Percentiles rank a stretch among this genome's conserved stretches.
Conservation (phyloP, 2,888 invertebrate species). For the Tortrix viridana region DNA sequence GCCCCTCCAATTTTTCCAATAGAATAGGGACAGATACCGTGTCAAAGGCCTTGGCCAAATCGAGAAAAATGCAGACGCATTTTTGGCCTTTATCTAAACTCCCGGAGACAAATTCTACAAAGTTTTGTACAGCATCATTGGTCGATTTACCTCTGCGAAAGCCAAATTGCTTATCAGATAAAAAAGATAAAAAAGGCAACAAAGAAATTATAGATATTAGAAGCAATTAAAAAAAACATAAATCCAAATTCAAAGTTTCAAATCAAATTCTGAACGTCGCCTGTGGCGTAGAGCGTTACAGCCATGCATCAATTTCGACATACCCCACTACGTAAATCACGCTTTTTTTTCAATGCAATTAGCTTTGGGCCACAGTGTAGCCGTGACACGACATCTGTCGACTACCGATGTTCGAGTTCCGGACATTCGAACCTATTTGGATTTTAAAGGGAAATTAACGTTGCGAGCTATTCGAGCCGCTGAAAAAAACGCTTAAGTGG, state of each 20-base stretch:
- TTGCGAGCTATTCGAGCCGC: slow-evolving; percentile 12
- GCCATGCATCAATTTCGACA: slow-evolving; percentile 39
- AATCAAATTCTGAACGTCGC: slow-evolving; percentile 44
- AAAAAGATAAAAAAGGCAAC: background rate
- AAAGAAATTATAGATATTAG: slow-evolving; percentile 7
- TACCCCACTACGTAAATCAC: slow-evolving; percentile 36
- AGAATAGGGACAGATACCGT: too few relatives aligned
- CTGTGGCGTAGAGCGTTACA: slow-evolving; percentile 31
- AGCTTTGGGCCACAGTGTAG: slow-evolving; percentile 61
- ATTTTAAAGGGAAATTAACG: slow-evolving; percentile 39
- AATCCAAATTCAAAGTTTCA: slow-evolving; percentile 42
- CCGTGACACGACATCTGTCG: slow-evolving; percentile 78
- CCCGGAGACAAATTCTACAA: too few relatives aligned
- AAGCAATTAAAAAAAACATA: slow-evolving; percentile 13
- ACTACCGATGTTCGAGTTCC: slow-evolving; percentile 74
- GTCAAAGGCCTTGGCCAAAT: too few relatives aligned
- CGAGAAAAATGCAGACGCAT: too few relatives aligned
- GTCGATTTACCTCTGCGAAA: too few relatives aligned
- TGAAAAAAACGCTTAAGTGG: slow-evolving; percentile 32
- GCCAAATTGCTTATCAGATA: background rate
- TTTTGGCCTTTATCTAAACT: too few relatives aligned
- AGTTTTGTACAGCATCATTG: too few relatives aligned
- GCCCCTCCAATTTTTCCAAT: too few relatives aligned
- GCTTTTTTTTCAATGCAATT: slow-evolving; percentile 74
- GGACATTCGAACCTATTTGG: slow-evolving; percentile 49